A percentile compares a stretch with the other conserved stretches of the same genome.
Conservation (phyloP, 2,888 invertebrate genomes). For the Seira musarum region DNA sequence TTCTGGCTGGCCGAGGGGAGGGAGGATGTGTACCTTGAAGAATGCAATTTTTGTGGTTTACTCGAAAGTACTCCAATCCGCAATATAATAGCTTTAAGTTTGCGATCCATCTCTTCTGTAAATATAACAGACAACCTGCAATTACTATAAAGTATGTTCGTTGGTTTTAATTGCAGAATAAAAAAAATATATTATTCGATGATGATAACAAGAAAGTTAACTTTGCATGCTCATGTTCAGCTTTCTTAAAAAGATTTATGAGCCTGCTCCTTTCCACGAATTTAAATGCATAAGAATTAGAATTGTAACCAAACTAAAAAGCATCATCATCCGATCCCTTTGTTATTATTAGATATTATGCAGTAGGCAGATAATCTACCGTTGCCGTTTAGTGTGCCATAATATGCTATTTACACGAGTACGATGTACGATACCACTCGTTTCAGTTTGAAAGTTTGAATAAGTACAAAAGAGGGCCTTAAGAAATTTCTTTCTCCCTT, state of each 20-base stretch:
- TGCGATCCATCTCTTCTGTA: background rate
- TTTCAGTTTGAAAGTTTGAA: background rate
- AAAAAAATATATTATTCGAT: too few relatives aligned
- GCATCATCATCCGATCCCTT: too few relatives aligned
- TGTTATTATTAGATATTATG: background rate
- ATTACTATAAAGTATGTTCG: background rate
- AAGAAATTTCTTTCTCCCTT: background rate
- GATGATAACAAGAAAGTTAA: conserved; percentile 30
- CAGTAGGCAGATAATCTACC: background rate
- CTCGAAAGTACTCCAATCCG: background rate
- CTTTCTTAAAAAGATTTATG: conserved; percentile 39
- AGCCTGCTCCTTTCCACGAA: background rate
- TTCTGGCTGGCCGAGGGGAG: too few relatives aligned
- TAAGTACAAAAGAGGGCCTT: background rate
- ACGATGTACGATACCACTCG: background rate
- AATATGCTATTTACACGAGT: background rate
- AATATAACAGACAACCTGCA: too few relatives aligned
- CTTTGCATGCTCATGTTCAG: conserved; percentile 19
- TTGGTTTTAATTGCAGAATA: background rate
- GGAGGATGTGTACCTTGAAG: background rate
- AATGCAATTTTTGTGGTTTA: background rate
- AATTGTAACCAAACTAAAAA: background rate
- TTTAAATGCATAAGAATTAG: background rate
- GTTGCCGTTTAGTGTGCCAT: background rate
- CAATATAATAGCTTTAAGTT: too few relatives aligned